Evolutionary conservation across 1,140 invertebrate species (phyloP), one percentile per base, ranked within the genome.

Genomic region (Pachypeltis micranthus): DNA sequence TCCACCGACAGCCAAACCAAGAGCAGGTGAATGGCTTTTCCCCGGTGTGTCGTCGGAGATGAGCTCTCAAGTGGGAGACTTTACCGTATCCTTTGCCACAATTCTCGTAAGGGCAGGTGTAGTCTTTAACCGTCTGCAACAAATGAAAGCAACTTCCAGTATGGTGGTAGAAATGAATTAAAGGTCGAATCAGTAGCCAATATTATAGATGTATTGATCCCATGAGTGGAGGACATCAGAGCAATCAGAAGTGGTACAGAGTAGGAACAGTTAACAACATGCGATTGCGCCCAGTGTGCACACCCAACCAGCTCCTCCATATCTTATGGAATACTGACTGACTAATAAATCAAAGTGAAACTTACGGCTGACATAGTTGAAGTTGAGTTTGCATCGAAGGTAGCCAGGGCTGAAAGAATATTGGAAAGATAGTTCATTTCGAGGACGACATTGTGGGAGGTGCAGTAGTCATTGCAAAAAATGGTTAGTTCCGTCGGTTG

Each of bases 1-100:
- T 81, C 93, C 94, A 97, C 7, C 82, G 83, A 74, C 94, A 98
- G n/a, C 86, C 88, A 1, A 84, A 78, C 93, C 93, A 97, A 54
- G 85, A 88, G 72, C 87, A 90, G 2, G 79, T 78, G 71, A 96
- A 98, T 0, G 94, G 94, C 71, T 96, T 96, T 74, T 96, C 93
- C 0, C 93, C 94, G 1, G 93, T 91, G 74, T 97, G 94, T 12
- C 94, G 81, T 1, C 94, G 79, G 56, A 96, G 74, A 72, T 98
- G 95, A 1, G 94, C 93, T 71, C 96, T 94, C 23, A 97, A 79
- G 74, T 97, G 93, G 7, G 91, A 94, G 19, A 89, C 86, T 74
- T 98, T 98, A 60, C 91, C 90, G 69, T 98, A 97, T 0, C 87
- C 74, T 74, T 90, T 69, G n/a, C 56, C 63, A 63, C 70, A 71